Evolutionary conservation across 2,888 invertebrate species (phyloP).

Genomic region (Euplagia quadripunctaria): DNA sequence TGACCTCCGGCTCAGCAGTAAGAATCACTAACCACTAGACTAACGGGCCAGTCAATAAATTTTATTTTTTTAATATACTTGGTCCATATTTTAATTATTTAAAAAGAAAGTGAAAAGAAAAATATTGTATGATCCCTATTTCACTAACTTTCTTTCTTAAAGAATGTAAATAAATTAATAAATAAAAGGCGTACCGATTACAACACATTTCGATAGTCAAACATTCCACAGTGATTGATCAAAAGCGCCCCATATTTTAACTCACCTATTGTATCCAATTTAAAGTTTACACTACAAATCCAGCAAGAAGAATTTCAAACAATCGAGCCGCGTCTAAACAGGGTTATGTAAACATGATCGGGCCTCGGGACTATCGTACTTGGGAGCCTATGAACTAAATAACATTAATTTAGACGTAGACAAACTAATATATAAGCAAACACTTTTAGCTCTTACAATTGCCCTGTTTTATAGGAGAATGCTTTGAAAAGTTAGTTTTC

Average conservation of each 20-base stretch:
- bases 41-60: no score
- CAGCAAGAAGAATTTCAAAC: conserved; percentile 52
- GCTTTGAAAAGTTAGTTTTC: no score
- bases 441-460: no score
- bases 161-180: no score
- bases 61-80: no score
- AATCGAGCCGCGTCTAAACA: conserved; percentile 41
- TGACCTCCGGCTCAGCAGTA: no score
- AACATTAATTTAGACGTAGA: not conserved
- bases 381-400: not conserved
- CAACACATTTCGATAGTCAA: not conserved
- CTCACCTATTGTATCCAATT: conserved; percentile 53
- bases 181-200: not conserved
- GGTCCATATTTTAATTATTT: no score
- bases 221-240: conserved; percentile 37
- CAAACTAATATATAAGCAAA: not conserved
- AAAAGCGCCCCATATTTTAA: conserved; percentile 40
- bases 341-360: conserved; percentile 51
- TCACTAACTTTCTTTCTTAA: no score
- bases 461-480: no score
- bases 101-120: no score
- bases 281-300: conserved; percentile 51
- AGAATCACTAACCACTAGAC: no score
- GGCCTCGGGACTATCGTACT: conserved; percentile 28
- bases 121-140: no score